Evolutionary conservation across 2,113 vertebrate species (phyloP), one percentile per base, ranked within the genome.

Genomic region (Climacteris rufus): DNA sequence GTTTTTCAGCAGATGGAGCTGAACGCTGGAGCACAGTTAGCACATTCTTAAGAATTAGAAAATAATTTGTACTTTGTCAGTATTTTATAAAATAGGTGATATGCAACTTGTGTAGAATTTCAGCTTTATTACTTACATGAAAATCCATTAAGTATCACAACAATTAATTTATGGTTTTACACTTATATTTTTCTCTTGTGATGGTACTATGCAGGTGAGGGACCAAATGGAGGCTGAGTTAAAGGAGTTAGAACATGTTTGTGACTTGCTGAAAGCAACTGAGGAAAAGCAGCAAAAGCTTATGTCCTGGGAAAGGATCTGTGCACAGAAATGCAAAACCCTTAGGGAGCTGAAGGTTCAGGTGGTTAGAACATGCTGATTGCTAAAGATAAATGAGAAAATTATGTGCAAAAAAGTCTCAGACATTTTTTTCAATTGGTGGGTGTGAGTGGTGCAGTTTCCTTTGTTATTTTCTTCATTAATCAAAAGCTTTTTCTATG

Each of bases 281-380:
- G 95, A 98, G 79, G 94, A 90, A 97, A 97, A 95, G 35, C 98
- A 98, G 91, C 95, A 87, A 92, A 97, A 87, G 23, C 95, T 98
- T 91, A 83, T 65, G 65, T 90, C 60, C 91, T 97, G 63, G 83
- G 91, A 98, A 97, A 97, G 86, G 83, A 98, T 84, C 72, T 92
- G 50, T 82, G 95, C 96, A 68, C 96, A 98, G 94, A 97, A 98
- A 95, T 97, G 97, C 30, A 97, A 96, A 96, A 84, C 97, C 86
- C 20, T 97, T 97, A 97, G 95, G 95, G 98, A 98, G 69, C 98
- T 98, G 47, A 98, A 98, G 97, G 93, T 92, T 94, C 97, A 99
- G 98, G 98, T 99, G 97, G 96, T 97, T 87, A 61, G 54, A 81
- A 33, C 35, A 76, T 31, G 39, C 17, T 70, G 28, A 42, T 12